Base-by-base conservation (phyloP, 92 coral and sea anemone species). In the Actinostola sp. region DNA sequence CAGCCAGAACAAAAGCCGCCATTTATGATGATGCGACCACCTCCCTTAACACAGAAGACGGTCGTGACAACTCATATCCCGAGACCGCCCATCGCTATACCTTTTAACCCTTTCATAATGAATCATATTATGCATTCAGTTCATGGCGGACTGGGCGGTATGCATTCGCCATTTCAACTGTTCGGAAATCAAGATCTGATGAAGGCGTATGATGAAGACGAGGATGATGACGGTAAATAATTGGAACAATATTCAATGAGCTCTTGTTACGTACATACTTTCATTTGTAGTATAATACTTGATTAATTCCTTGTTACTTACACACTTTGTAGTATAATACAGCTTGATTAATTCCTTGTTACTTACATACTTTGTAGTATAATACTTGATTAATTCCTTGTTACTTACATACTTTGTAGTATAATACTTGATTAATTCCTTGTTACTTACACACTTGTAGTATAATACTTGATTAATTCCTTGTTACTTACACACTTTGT, bases 61-160 rank as follows among this genome's bases (percentile, higher is more conserved):
- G 90, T 95, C 16, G 99, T 95, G 13, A 95, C 99, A 9, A 95
- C 99, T 15, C 97, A 93, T 42, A 95, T 95, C 68, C 99, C 99
- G 14, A 43, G 99, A 19, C 95, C 99, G 6, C 99, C 99, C 1
- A 45, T 95, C 53, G 84, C 95, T 2, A 63, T 95, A 19, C 99
- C 99, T 0, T 95, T 83, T 50, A 90, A 90, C 58, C 87, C 89
- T 16, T 64, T 75, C 36, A 30, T 85, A 7, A 67, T 83, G 60
- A 71, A 69, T 57, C 84, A 84, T 21, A 45, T 84, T 27, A 66
- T 33, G 23, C 89, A 55, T 54, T 63, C 80, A 80, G 30, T 45
- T 43, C 35, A 59, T 70, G 84, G 74, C 1, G 71, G 25, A 32
- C 43, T 42, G 61, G 35, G 51, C 49, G 73, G 76, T 66, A 68